A percentile compares a stretch with the other conserved stretches of the same genome.
These are phyloP conservation scores for Spea hammondii DNA, from an alignment of 2,797 vertebrate species.

Conservation along the genomic window DNA sequence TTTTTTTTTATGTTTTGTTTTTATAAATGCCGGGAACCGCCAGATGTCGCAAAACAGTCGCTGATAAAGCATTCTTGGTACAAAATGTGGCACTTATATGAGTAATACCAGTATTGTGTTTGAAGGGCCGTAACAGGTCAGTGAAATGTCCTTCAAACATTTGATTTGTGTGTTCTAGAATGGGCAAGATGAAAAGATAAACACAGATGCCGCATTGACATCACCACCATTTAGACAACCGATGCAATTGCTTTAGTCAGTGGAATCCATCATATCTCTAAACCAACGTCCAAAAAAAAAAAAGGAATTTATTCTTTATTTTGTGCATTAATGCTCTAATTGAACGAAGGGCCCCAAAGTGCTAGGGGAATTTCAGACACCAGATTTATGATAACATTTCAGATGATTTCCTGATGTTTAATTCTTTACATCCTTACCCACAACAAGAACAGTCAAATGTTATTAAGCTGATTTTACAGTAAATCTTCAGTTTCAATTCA, in stretches of 20 bases:
- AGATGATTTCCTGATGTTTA: conserved; percentile 22
- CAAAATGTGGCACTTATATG: conserved; percentile 88
- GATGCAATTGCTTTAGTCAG: conserved; percentile 76
- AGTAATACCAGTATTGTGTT: conserved; percentile 79
- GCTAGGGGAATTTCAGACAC: conserved; percentile 18
- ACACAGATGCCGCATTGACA: conserved; percentile 83
- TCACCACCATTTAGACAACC: conserved; percentile 76
- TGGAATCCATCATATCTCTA: conserved; percentile 67
- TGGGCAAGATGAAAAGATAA: conserved; percentile 83
- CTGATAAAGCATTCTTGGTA: conserved; percentile 77
- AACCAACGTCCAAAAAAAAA: conserved; percentile 61
- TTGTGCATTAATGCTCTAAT: conserved; percentile 51
- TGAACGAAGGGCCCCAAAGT: conserved; percentile 50
- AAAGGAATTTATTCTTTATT: conserved; percentile 52
- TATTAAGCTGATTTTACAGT: conserved; percentile 29
- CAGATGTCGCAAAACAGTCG: conserved; percentile 99
- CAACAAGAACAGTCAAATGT: neutral
- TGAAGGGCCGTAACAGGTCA: conserved; percentile 92
- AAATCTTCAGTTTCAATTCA: neutral
- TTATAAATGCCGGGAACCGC: conserved; percentile 80
- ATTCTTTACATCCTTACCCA: neutral
- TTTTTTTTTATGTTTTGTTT: conserved; percentile 69
- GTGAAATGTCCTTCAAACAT: conserved; percentile 96
- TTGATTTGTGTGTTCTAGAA: conserved; percentile 94
- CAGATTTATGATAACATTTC: conserved; percentile 52